Percentiles rank a stretch among this genome's conserved stretches.
These are phyloP conservation scores for Tonatia bakeri DNA, from an alignment of 2,113 vertebrate genomes.

Conservation along the genomic window DNA sequence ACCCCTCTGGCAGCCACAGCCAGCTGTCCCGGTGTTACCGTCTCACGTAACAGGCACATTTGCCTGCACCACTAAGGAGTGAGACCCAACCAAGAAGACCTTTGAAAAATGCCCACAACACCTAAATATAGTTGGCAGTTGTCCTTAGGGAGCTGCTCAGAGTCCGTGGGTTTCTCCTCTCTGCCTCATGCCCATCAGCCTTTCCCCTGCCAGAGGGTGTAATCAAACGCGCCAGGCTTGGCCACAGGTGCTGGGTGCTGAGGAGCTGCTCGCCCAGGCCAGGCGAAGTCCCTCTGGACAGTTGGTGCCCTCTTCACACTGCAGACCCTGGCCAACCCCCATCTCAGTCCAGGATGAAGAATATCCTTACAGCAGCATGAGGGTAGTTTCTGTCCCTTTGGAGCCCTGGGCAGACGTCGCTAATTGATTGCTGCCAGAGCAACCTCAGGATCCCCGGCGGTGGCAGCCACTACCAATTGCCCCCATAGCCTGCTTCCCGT, in stretches of 20 bases:
- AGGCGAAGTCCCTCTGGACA: neutral
- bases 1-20: neutral
- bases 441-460: neutral
- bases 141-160: fast-evolving
- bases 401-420: neutral
- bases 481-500: neutral
- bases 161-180: neutral
- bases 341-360: too few species aligned
- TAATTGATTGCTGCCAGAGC: neutral
- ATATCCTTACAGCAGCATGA: fast-evolving
- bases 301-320: neutral
- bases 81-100: neutral
- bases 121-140: fast-evolving
- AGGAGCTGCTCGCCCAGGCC: neutral
- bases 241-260: fast-evolving
- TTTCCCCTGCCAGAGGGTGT: fast-evolving
- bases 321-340: neutral
- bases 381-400: fast-evolving
- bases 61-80: neutral
- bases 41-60: fast-evolving
- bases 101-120: neutral
- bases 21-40: fast-evolving
- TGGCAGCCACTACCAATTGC: neutral
- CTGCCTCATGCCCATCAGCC: fast-evolving
- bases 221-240: too few species aligned